Evolutionary conservation across 2,113 vertebrate genomes (phyloP).

Genomic region (Anolis sagrei): DNA sequence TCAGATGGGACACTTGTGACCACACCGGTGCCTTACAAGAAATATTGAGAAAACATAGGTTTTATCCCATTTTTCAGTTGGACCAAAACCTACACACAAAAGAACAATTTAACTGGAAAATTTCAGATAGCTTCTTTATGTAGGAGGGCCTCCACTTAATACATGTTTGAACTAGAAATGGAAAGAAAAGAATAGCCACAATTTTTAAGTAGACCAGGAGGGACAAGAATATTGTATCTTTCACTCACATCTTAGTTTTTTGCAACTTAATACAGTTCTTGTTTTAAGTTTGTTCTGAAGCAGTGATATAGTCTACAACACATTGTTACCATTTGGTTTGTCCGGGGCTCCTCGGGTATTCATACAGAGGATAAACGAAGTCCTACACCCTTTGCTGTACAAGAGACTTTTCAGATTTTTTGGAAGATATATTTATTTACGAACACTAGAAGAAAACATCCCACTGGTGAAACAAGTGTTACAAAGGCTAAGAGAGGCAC

Average conservation of each 20-base stretch:
- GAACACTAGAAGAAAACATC: too few species aligned
- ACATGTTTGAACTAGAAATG: background rate
- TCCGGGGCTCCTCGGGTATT: too few species aligned
- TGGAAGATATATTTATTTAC: too few species aligned
- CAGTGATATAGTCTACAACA: background rate
- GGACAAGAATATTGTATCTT: background rate
- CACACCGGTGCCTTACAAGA: constrained; percentile 88
- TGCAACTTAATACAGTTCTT: background rate
- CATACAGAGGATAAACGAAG: too few species aligned
- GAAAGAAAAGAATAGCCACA: background rate
- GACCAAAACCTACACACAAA: background rate
- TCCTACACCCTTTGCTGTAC: too few species aligned
- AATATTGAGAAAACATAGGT: background rate
- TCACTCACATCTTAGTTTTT: background rate
- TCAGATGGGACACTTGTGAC: constrained; percentile 98
- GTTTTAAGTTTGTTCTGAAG: background rate
- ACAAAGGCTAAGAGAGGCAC: too few species aligned
- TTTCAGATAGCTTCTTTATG: background rate
- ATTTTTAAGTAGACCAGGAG: background rate
- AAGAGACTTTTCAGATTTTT: too few species aligned
- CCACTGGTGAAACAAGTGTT: too few species aligned
- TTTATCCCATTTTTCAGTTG: accelerated
- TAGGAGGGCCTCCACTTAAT: background rate
- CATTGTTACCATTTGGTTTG: too few species aligned
- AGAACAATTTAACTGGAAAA: background rate